phyloP scores from a whole-genome alignment of 2,797 vertebrate species.

The Nyctibius grandis region DNA sequence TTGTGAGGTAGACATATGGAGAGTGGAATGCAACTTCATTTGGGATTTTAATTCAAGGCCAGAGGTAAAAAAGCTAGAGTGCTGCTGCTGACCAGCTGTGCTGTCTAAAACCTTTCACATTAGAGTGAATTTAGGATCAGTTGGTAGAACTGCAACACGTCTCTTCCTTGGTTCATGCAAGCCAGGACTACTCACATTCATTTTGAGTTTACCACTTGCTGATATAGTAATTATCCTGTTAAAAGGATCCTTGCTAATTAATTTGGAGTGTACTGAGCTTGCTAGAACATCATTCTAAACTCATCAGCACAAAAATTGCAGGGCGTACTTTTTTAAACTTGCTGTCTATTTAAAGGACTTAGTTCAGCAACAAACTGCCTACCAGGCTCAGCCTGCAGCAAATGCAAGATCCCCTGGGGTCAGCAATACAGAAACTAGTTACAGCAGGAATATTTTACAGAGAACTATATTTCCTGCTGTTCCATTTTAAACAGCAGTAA shows the following conservation, averaged over 20 bases:
- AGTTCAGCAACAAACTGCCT: not conserved
- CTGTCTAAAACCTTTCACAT: not conserved
- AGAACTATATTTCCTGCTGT: not conserved
- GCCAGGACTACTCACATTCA: not conserved
- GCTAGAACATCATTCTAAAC: slow-evolving; percentile 29
- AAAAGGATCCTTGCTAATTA: slow-evolving; percentile 48
- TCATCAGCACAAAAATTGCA: slow-evolving; percentile 32
- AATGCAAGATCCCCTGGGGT: not conserved
- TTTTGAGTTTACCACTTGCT: slow-evolving; percentile 25
- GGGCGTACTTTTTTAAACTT: not conserved
- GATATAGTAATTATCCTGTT: slow-evolving; percentile 28
- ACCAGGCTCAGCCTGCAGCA: slow-evolving; percentile 17
- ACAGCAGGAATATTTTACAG: slow-evolving; percentile 25
- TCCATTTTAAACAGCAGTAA: slow-evolving; percentile 14
- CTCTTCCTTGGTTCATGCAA: not conserved
- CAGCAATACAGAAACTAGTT: not conserved
- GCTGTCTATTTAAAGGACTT: slow-evolving; percentile 17
- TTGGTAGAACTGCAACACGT: not conserved
- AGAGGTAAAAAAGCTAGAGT: not conserved
- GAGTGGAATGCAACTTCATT: not conserved
- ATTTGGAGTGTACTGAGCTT: slow-evolving; percentile 13
- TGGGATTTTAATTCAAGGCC: slow-evolving; percentile 7
- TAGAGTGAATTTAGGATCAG: not conserved
- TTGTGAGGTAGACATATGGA: not conserved
- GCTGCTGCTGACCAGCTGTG: not conserved